These are phyloP conservation scores for Rana temporaria DNA, from an alignment of 2,113 vertebrate genomes.

Conservation along the genomic window DNA sequence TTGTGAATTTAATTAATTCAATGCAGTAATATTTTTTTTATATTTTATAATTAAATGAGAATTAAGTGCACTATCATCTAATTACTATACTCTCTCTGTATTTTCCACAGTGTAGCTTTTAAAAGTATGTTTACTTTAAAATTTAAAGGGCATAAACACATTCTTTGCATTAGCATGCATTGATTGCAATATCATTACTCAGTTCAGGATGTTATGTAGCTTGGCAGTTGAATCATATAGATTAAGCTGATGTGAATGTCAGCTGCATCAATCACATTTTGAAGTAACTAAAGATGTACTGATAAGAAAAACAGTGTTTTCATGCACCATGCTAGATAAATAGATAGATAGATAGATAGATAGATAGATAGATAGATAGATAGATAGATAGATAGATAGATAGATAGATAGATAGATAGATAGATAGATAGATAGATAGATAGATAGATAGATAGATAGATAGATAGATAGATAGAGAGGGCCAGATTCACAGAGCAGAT, in stretches of 20 bases:
- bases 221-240: slow-evolving; percentile 1
- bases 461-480: no score
- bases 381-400: slow-evolving; percentile 33
- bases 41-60: not conserved
- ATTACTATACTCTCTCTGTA: not conserved
- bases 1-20: no score
- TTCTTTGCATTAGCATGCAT: not conserved
- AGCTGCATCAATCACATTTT: slow-evolving; percentile 20
- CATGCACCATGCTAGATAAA: not conserved
- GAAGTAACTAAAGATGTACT: not conserved
- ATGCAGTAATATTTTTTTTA: no score
- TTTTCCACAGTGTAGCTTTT: not conserved
- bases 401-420: not conserved
- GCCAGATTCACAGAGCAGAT: no score
- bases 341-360: slow-evolving; percentile 5
- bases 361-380: slow-evolving; percentile 39
- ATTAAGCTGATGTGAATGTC: slow-evolving; percentile 5
- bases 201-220: not conserved
- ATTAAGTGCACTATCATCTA: not conserved
- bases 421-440: no score
- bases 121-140: not conserved
- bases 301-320: not conserved
- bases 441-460: no score
- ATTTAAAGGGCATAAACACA: not conserved
- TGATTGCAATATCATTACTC: not conserved